Conservation (phyloP, 2,113 vertebrate genomes). For the Otis tarda region DNA sequence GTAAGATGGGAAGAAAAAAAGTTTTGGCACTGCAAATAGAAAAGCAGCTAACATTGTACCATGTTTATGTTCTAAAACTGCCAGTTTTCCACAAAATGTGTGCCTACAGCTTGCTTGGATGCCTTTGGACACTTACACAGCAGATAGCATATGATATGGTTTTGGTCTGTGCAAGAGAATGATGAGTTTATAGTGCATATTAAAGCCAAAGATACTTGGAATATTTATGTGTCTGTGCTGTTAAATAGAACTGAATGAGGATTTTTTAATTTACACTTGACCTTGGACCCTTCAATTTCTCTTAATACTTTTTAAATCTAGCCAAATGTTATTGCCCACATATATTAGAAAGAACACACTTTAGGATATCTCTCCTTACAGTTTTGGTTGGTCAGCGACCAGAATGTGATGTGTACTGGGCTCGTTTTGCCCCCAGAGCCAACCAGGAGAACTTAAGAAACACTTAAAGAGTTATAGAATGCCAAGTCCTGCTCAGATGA, state of each 20-base stretch:
- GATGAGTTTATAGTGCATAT: rapidly evolving
- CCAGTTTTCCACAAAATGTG: not conserved
- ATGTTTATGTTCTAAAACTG: not conserved
- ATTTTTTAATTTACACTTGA: not conserved
- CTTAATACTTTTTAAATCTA: not conserved
- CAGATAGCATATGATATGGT: not conserved
- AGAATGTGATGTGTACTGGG: not conserved
- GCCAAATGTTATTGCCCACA: rapidly evolving
- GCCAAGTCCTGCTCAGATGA: not conserved
- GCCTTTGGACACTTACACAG: not conserved
- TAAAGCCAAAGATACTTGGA: not conserved
- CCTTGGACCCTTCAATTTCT: not conserved
- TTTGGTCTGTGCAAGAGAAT: not conserved
- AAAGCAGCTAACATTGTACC: not conserved
- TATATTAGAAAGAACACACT: not conserved
- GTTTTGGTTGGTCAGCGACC: not conserved
- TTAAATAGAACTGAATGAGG: not conserved
- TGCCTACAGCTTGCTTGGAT: not conserved
- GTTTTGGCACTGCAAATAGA: not conserved
- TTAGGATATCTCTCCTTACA: not conserved
- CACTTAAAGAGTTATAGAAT: not conserved
- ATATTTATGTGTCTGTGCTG: not conserved
- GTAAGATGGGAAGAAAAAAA: not conserved
- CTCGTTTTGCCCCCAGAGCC: not conserved
- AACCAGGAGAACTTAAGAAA: not conserved